Evolutionary conservation across 1,140 invertebrate species (phyloP), one percentile per base, ranked within the genome.

Genomic region (Venturia canescens): DNA sequence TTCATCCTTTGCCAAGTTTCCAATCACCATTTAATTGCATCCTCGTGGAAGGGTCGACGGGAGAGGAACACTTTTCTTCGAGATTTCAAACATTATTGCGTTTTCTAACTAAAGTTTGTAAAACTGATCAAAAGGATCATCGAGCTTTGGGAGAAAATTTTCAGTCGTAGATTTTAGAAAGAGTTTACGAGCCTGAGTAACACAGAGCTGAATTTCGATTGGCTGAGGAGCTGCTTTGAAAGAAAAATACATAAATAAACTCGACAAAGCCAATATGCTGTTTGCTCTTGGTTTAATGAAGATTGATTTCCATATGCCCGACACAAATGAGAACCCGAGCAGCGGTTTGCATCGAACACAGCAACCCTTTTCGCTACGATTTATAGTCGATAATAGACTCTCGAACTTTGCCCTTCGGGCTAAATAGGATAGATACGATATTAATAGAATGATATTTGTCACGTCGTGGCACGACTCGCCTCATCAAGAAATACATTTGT

Each of bases 281-380:
- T 81, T 80, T 44, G 34, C 72, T 77, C 72, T 79, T 84, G 23
- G 3, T 63, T 63, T 23, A 63, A 87, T 85, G 83, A 86, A 84
- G 84, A 85, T 83, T 84, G 84, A 87, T 84, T 82, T 44, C 63
- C 80, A 71, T 74, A 71, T 74, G 76, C 69, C 66, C 34, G 80
- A 83, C 82, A 74, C 79, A 53, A 76, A 60, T 60, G 53, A 76
- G 72, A 60, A 63, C 72, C 26, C 34, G 72, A 63, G 74, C 50
- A 50, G 82, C 50, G 50, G 82, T 80, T 78, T 60, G 38, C 34
- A 83, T 81, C 72, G 76, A 83, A 80, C 80, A 80, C 79, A 34
- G 38, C 72, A 63, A 76, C 23, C 44, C 71, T 74, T 31, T 21
- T 63, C 15, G n/a, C 13, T 63, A 53, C 50, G 72, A 60, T 76